phyloP scores from a whole-genome alignment of 2,888 invertebrate species.

The Augiades crinisus region DNA sequence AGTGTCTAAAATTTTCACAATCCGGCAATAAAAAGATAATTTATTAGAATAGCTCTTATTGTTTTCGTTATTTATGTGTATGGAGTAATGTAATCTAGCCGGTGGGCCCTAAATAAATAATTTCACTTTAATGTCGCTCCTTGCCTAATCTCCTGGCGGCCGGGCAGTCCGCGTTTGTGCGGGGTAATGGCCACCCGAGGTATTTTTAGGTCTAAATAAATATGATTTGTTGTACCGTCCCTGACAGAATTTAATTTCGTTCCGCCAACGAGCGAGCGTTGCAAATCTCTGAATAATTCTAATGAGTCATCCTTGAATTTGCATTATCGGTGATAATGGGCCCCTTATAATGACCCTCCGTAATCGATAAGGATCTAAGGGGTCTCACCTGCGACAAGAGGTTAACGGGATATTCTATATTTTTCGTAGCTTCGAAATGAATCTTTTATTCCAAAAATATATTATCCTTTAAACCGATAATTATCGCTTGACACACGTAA shows the following conservation, averaged over 20 bases:
- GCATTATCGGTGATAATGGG: constrained; percentile 44
- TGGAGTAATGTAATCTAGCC: constrained; percentile 81
- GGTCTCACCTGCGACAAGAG: constrained; percentile 4
- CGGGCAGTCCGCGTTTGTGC: constrained; percentile 66
- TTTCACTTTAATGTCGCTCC: constrained; percentile 80
- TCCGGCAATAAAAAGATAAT: constrained; percentile 82
- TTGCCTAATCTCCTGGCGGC: constrained; percentile 79
- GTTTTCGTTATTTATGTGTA: constrained; percentile 82
- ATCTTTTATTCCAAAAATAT: no score
- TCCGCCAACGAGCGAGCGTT: constrained; percentile 53
- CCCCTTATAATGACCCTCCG: constrained; percentile 18
- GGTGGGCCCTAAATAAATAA: constrained; percentile 80
- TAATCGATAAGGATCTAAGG: constrained; percentile 13
- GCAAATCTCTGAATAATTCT: constrained; percentile 75
- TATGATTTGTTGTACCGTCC: constrained; percentile 78
- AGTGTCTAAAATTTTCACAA: constrained; percentile 82
- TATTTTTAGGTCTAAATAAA: constrained; percentile 81
- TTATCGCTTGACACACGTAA: no score
- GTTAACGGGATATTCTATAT: neutral
- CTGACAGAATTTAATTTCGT: constrained; percentile 79
- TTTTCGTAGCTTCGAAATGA: neutral
- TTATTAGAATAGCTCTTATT: constrained; percentile 82
- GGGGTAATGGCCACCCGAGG: constrained; percentile 76
- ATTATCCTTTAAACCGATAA: no score
- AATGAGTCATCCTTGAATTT: constrained; percentile 59